A percentile compares a stretch with the other conserved stretches of the same genome.
Conservation (phyloP, 2,113 vertebrate genomes). For the Oryzias curvinotus region DNA sequence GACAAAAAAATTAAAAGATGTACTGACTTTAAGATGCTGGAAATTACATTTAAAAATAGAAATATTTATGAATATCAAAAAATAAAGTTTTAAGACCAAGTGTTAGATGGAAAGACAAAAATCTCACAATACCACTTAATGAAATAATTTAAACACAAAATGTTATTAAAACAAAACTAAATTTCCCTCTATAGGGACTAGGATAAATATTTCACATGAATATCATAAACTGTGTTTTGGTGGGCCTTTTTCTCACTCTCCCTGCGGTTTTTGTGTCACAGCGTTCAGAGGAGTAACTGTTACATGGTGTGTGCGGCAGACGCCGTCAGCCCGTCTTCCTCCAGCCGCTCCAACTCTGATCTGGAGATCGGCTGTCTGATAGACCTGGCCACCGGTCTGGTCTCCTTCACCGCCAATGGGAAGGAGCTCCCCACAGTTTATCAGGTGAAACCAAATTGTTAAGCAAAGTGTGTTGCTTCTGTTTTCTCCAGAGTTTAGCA, state of each 20-base stretch:
- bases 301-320: conserved; percentile 95
- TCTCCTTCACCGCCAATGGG: conserved; percentile 93
- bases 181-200: too few relatives aligned
- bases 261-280: conserved; percentile 51
- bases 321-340: conserved; percentile 78
- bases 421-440: conserved; percentile 88
- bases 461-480: background rate
- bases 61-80: too few relatives aligned
- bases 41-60: too few relatives aligned
- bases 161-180: too few relatives aligned
- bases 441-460: conserved; percentile 78
- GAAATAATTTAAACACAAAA: too few relatives aligned
- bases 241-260: background rate
- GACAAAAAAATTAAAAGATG: too few relatives aligned
- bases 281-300: conserved; percentile 95
- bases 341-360: conserved; percentile 83
- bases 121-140: too few relatives aligned
- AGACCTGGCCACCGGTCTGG: conserved; percentile 89
- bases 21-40: too few relatives aligned
- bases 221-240: background rate
- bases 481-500: too few relatives aligned
- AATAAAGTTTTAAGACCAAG: too few relatives aligned
- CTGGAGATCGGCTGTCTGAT: conserved; percentile 93
- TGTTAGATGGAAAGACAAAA: too few relatives aligned
- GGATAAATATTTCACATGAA: too few relatives aligned